Evolutionary conservation across 2,888 invertebrate genomes (phyloP).

Genomic region (Chirona hameri): DNA sequence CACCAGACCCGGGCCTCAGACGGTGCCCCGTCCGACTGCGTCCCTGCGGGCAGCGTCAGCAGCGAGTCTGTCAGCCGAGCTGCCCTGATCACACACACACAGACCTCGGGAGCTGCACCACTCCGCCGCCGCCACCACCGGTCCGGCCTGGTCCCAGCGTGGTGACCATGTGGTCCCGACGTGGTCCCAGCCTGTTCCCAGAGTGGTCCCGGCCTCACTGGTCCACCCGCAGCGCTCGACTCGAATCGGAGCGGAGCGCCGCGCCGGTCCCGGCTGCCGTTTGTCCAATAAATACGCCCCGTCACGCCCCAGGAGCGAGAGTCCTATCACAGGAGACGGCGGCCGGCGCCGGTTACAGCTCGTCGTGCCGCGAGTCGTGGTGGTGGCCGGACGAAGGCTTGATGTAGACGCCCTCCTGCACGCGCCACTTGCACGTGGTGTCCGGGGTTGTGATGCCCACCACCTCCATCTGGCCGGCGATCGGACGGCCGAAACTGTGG

Average conservation of each 20-base stretch:
- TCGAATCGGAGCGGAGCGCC: not conserved
- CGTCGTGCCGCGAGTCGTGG: not conserved
- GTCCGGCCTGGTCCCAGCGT: too few species aligned
- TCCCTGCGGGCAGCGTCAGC: too few species aligned
- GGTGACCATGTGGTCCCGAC: too few species aligned
- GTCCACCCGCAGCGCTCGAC: not conserved
- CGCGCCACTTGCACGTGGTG: conserved; percentile 72
- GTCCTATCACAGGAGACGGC: not conserved
- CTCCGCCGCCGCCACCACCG: too few species aligned
- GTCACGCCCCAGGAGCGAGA: not conserved
- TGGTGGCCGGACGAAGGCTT: conserved; percentile 60
- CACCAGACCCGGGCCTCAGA: too few species aligned
- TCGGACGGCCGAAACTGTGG: conserved; percentile 89
- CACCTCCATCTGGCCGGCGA: conserved; percentile 92
- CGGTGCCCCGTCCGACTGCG: too few species aligned
- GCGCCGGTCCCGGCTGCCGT: not conserved
- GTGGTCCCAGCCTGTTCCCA: too few species aligned
- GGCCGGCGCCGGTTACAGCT: not conserved
- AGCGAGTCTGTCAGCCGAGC: too few species aligned
- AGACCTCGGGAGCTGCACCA: too few species aligned
- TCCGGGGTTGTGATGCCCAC: conserved; percentile 73
- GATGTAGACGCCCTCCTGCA: conserved; percentile 88
- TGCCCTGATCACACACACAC: too few species aligned
- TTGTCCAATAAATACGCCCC: not conserved
- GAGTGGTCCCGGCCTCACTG: not conserved